Evolutionary conservation across 1,140 invertebrate genomes (phyloP).

Genomic region (Drosophila neocordata): DNA sequence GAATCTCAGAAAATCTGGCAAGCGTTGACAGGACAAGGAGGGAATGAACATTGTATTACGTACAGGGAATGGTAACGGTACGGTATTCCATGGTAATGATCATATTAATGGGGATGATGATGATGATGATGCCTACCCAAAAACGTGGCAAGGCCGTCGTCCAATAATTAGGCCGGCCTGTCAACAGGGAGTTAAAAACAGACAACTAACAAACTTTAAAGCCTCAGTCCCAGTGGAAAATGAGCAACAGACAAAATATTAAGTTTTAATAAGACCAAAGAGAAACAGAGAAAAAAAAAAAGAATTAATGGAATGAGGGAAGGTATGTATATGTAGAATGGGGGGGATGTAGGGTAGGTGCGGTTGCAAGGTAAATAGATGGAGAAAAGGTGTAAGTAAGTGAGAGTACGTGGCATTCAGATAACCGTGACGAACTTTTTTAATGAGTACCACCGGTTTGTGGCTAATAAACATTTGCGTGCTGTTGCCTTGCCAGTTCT

Average conservation of each 20-base stretch:
- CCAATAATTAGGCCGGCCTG: slow-evolving; percentile 66
- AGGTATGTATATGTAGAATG: too few species aligned
- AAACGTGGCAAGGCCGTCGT: slow-evolving; percentile 5
- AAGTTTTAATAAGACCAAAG: slow-evolving; percentile 2
- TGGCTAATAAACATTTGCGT: slow-evolving; percentile 79
- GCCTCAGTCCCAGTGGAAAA: slow-evolving; percentile 1
- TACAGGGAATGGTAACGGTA: too few species aligned
- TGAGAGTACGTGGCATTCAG: slow-evolving; percentile 30
- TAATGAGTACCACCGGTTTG: slow-evolving; percentile 78
- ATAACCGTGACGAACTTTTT: slow-evolving; percentile 71
- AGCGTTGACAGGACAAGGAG: slow-evolving; percentile 17
- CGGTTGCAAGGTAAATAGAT: background rate
- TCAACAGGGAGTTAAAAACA: slow-evolving; percentile 60
- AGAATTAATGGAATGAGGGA: background rate
- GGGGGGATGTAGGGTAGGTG: background rate
- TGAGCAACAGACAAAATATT: slow-evolving; percentile 3
- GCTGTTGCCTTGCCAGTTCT: slow-evolving; percentile 14
- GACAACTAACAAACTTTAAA: slow-evolving; percentile 33
- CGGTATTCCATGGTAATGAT: too few species aligned
- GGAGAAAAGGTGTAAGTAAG: background rate
- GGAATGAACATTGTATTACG: slow-evolving; percentile 26
- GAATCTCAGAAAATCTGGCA: slow-evolving; percentile 34
- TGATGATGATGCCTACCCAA: slow-evolving; percentile 32
- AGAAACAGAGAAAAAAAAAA: background rate
- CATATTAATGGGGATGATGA: slow-evolving; percentile 40